Conservation (phyloP, 2,888 invertebrate species). For the Calameuta filiformis region DNA sequence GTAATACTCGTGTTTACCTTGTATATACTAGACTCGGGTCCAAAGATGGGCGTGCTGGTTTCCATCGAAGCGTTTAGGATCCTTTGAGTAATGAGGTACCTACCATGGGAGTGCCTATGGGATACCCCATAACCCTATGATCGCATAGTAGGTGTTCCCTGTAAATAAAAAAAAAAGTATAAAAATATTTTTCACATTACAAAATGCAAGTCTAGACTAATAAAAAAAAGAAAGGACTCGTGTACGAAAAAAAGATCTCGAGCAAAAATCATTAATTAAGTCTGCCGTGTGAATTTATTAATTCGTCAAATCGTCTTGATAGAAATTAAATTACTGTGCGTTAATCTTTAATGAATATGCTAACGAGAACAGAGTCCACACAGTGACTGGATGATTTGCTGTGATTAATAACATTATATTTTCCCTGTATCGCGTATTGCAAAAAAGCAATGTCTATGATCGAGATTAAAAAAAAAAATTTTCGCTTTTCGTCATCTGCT, state of each 20-base stretch:
- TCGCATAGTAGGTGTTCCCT: not conserved
- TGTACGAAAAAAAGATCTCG: not conserved
- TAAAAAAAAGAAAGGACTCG: not conserved
- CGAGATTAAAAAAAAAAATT: not conserved
- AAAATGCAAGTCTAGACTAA: not conserved
- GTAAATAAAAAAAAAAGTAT: not conserved
- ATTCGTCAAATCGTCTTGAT: not conserved
- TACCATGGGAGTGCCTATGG: not conserved
- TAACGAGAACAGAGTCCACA: not conserved
- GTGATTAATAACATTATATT: not conserved
- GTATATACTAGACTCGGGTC: conserved; percentile 1
- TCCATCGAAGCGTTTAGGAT: conserved; percentile 10
- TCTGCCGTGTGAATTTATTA: not conserved
- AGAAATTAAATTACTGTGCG: not conserved
- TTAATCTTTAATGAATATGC: not conserved
- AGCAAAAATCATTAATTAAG: not conserved
- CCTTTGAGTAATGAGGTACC: conserved; percentile 16
- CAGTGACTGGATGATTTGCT: not conserved
- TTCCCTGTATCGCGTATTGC: not conserved
- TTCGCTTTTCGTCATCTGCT: not conserved
- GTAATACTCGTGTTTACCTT: conserved; percentile 16
- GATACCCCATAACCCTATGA: not conserved
- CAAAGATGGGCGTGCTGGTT: conserved; percentile 20
- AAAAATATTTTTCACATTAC: not conserved
- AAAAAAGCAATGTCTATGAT: not conserved